Evolutionary conservation across 2,888 invertebrate genomes (phyloP).

Genomic region (Caenorhabditis sp.): DNA sequence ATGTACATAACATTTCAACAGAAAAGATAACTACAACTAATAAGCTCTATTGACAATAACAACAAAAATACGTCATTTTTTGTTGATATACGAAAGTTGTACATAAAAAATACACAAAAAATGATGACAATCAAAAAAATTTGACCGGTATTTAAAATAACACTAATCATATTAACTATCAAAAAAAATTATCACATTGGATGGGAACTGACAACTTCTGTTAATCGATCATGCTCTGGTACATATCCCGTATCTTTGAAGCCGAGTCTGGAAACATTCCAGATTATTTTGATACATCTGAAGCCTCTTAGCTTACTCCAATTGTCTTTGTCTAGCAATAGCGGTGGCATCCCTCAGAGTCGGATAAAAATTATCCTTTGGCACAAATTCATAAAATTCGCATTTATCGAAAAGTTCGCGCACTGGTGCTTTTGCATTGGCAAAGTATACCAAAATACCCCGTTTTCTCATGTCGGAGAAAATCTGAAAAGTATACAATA

Average conservation of each 20-base stretch:
- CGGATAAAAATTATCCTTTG: slow-evolving; percentile 69
- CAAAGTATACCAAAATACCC: slow-evolving; percentile 67
- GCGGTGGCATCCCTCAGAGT: slow-evolving; percentile 68
- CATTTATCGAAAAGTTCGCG: slow-evolving; percentile 65
- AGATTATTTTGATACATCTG: background rate
- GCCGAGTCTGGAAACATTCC: background rate
- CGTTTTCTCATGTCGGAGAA: slow-evolving; percentile 55
- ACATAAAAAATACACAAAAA: too few relatives aligned
- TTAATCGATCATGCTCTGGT: too few relatives aligned
- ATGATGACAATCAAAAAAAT: too few relatives aligned
- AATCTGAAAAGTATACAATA: background rate
- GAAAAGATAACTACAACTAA: too few relatives aligned
- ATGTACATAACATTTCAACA: too few relatives aligned
- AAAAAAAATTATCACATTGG: too few relatives aligned
- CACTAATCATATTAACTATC: too few relatives aligned
- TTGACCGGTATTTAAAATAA: too few relatives aligned
- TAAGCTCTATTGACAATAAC: too few relatives aligned
- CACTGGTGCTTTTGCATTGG: slow-evolving; percentile 69
- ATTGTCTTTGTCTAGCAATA: slow-evolving; percentile 61
- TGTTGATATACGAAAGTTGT: too few relatives aligned
- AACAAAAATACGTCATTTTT: slow-evolving; percentile 16
- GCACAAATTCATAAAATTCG: slow-evolving; percentile 65
- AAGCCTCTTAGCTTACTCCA: slow-evolving; percentile 34
- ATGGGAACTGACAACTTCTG: too few relatives aligned
- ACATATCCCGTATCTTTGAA: background rate